Base-by-base conservation (phyloP, 1,140 invertebrate genomes). In the Penaeus japonicus region DNA sequence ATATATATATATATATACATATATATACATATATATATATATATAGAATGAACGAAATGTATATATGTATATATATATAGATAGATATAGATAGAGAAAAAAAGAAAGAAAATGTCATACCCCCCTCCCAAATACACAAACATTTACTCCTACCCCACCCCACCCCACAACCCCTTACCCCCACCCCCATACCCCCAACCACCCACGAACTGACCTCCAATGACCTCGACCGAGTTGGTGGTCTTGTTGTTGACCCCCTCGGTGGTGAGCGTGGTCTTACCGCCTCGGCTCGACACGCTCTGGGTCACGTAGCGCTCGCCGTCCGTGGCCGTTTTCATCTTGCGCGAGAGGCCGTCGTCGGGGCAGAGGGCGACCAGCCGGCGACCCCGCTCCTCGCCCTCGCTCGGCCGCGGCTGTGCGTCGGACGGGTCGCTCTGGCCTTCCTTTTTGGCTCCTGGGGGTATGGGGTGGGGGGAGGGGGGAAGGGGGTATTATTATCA, bases 231-330 rank as follows among this genome's bases (percentile, higher is more conserved):
- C 12, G 88, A 85, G 53, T 79, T 89, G 57, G 88, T 89, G n/a
- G 88, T 89, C 78, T 89, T 89, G 47, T 89, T 89, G 62, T 89
- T 85, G 35, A 89, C 77, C 1, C 88, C 88, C 62, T 89, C 82
- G 5, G 88, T 89, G 12, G 88, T 89, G 83, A 80, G 85, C 10
- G 73, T 89, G 22, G 55, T 78, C 24, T 39, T 70, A 30, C 88
- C 88, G 54, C 39, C 83, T 30, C 81, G 55, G 53, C 70, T 83
- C 2, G n/a, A 30, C 53, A 89, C 75, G 4, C 77, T 81, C n/a
- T 89, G 88, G n/a, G 88, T 89, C 73, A 89, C 24, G 83, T 89
- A 89, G 24, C 83, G 20, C 47, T 89, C 88, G 0, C 88, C 88
- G 39, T 89, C 88, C 5, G 88, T 89, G 24, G 83, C 81, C 0